Percentiles rank a stretch among this genome's conserved stretches.
Conservation (phyloP, 2,888 invertebrate species). For the Ptychoptera contaminata region DNA sequence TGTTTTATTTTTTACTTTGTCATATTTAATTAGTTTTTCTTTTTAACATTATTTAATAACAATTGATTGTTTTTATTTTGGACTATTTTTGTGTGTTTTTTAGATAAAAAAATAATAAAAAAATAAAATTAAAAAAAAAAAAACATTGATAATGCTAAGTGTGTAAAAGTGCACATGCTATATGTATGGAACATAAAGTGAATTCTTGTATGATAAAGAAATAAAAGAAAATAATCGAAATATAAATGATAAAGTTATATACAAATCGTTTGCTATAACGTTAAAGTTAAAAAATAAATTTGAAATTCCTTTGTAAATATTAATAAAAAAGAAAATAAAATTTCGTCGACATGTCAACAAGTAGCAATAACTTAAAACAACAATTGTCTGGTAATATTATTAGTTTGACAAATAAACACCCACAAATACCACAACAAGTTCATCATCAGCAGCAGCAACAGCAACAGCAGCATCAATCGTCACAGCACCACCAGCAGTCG, state of each 20-base stretch:
- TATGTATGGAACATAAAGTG: too few relatives aligned
- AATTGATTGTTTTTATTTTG: background rate
- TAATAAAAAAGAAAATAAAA: too few relatives aligned
- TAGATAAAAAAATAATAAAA: background rate
- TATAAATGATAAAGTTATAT: too few relatives aligned
- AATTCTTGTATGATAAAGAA: too few relatives aligned
- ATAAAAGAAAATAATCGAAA: too few relatives aligned
- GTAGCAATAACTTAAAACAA: conserved; percentile 6
- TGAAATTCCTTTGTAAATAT: too few relatives aligned
- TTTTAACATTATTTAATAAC: too few relatives aligned
- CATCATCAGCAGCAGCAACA: conserved; percentile 6
- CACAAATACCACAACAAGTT: conserved; percentile 3
- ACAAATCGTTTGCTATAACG: too few relatives aligned
- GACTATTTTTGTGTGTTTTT: background rate
- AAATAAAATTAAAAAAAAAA: background rate
- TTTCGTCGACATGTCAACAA: conserved; percentile 7
- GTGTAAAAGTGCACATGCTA: too few relatives aligned
- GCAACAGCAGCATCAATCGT: conserved; percentile 4
- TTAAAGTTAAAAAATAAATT: too few relatives aligned
- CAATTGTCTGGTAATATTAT: conserved; percentile 10
- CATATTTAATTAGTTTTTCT: too few relatives aligned
- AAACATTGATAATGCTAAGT: background rate
- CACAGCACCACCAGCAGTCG: background rate
- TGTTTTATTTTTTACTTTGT: too few relatives aligned
- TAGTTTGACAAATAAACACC: conserved; percentile 6